Conservation (phyloP, 2,888 invertebrate species). For the Brachypalpus laphriformis region DNA sequence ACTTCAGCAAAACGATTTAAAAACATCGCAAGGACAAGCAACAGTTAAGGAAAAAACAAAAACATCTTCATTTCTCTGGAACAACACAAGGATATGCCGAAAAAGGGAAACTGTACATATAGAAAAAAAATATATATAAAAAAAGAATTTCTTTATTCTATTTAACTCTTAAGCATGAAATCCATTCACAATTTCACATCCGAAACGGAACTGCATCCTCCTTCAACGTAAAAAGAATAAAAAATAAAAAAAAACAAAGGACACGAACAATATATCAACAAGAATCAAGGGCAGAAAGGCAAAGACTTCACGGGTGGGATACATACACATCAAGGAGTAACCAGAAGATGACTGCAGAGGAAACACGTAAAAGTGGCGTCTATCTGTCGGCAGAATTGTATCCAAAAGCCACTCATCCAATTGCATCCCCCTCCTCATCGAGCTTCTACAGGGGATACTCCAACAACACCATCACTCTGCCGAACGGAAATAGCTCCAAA, state of each 20-base stretch:
- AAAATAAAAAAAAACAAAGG: conserved; percentile 11
- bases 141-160: conserved; percentile 49
- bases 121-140: conserved; percentile 12
- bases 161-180: conserved; percentile 64
- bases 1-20: conserved; percentile 29
- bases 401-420: conserved; percentile 67
- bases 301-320: conserved; percentile 8
- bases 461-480: conserved; percentile 15
- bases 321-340: conserved; percentile 13
- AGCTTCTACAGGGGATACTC: background rate
- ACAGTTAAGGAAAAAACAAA: conserved; percentile 19
- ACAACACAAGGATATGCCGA: background rate
- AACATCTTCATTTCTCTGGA: conserved; percentile 13
- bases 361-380: conserved; percentile 72
- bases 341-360: conserved; percentile 73
- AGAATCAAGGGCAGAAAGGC: conserved; percentile 54
- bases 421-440: conserved; percentile 44
- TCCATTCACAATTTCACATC: conserved; percentile 68
- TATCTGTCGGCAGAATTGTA: conserved; percentile 68
- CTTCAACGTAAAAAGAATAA: conserved; percentile 44
- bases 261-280: conserved; percentile 17
- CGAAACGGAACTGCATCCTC: conserved; percentile 62
- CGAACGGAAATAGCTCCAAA: conserved; percentile 49
- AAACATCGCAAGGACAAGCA: background rate
- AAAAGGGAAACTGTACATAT: conserved; percentile 16